These are phyloP conservation scores for Nothocercus julius DNA, from an alignment of 2,113 vertebrate species.

Conservation along the genomic window DNA sequence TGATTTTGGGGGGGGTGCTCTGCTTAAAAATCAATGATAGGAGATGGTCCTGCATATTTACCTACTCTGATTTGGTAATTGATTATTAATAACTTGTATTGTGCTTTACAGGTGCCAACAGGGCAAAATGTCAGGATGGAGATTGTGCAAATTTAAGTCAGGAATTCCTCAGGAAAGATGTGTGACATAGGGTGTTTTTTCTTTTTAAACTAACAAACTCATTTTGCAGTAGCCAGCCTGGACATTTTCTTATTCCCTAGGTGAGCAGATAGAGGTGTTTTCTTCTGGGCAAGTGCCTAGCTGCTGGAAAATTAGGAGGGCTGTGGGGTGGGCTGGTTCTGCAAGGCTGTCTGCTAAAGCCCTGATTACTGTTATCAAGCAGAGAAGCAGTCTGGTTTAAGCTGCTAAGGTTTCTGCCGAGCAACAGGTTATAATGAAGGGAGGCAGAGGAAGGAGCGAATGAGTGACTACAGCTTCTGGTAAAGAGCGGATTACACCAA, in stretches of 20 bases:
- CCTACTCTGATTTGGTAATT: background rate
- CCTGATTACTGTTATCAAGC: constrained; percentile 64
- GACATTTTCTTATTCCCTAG: background rate
- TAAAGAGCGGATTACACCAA: constrained; percentile 58
- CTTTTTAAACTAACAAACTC: background rate
- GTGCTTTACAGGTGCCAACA: background rate
- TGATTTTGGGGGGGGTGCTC: constrained; percentile 13
- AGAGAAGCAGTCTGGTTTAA: constrained; percentile 59
- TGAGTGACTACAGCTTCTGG: constrained; percentile 27
- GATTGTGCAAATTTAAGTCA: background rate
- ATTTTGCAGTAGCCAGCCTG: background rate
- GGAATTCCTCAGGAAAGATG: background rate
- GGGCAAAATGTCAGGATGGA: background rate
- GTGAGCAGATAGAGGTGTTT: background rate
- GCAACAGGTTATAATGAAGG: constrained; percentile 65
- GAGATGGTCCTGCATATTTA: background rate
- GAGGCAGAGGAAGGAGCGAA: constrained; percentile 16
- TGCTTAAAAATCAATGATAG: constrained; percentile 20
- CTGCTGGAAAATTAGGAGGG: constrained; percentile 36
- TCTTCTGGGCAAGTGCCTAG: background rate
- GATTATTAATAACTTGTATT: constrained; percentile 23
- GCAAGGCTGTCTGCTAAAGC: constrained; percentile 60
- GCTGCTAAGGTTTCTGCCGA: constrained; percentile 47
- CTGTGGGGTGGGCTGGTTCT: background rate
- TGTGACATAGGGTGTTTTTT: background rate